These are phyloP conservation scores for Micromesistius poutassou DNA, from an alignment of 2,797 vertebrate genomes.

Conservation along the genomic window DNA sequence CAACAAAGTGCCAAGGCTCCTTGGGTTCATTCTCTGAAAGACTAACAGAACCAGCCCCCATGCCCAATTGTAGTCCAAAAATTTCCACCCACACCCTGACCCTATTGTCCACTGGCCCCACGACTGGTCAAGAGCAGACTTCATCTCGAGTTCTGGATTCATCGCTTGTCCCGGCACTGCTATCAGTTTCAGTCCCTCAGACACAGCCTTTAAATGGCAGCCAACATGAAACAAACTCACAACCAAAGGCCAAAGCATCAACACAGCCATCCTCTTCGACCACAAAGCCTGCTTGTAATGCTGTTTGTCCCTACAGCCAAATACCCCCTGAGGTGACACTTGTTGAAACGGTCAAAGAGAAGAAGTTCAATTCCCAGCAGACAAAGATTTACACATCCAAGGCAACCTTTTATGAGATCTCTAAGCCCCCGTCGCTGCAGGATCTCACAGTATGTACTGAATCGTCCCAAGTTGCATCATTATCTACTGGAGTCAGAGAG, in stretches of 20 bases:
- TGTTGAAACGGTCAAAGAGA: constrained; percentile 40
- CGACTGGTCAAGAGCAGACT: constrained; percentile 25
- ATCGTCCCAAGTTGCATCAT: constrained; percentile 32
- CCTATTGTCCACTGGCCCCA: constrained; percentile 48
- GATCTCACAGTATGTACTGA: constrained; percentile 49
- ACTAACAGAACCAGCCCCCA: constrained; percentile 22
- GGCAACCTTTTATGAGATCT: constrained; percentile 71
- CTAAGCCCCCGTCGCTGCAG: constrained; percentile 62
- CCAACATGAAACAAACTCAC: constrained; percentile 52
- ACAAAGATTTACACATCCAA: constrained; percentile 70
- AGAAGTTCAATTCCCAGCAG: constrained; percentile 38
- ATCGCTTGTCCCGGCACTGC: constrained; percentile 48
- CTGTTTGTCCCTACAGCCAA: constrained; percentile 32
- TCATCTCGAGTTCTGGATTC: constrained; percentile 54
- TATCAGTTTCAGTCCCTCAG: constrained; percentile 54
- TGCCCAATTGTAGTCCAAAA: constrained; percentile 54
- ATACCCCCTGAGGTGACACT: constrained; percentile 48
- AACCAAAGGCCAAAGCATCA: constrained; percentile 34
- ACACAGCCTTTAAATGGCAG: constrained; percentile 48
- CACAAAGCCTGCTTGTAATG: constrained; percentile 36
- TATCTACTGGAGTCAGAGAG: constrained; percentile 32
- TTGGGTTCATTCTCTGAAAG: constrained; percentile 42
- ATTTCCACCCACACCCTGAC: constrained; percentile 67
- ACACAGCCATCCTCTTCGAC: constrained; percentile 36
- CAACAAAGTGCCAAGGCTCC: constrained; percentile 39